Evolutionary conservation across 2,797 vertebrate species (phyloP).

Genomic region (Semotilus atromaculatus): DNA sequence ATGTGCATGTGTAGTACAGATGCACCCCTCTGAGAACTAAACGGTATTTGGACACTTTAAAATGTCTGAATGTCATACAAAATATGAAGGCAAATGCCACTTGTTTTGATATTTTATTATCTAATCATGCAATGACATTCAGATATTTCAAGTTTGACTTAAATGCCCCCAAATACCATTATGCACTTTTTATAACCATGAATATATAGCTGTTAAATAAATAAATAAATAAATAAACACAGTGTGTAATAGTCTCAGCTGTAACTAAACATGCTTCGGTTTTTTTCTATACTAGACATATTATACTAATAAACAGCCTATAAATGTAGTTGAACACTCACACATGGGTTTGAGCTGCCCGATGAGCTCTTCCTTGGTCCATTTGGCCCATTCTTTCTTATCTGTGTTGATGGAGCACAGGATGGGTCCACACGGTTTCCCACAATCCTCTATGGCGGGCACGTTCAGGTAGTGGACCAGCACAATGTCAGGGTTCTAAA

Average conservation of each 20-base stretch:
- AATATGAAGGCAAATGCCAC: neutral
- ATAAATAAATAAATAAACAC: neutral
- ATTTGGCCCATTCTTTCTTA: constrained; percentile 99
- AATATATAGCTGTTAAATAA: neutral
- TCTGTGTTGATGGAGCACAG: constrained; percentile 99
- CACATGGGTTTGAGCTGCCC: constrained; percentile 99
- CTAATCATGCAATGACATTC: neutral
- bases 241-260: neutral
- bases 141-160: neutral
- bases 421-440: constrained; percentile 97
- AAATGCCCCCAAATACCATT: neutral
- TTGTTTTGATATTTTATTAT: constrained; percentile 13
- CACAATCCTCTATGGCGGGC: constrained; percentile 98
- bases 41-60: neutral
- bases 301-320: neutral
- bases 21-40: neutral
- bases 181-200: no score
- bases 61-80: neutral
- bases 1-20: neutral
- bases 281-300: neutral
- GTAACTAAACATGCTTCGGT: neutral
- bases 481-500: constrained; percentile 97
- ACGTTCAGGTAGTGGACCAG: constrained; percentile 99
- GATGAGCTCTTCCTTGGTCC: constrained; percentile 98
- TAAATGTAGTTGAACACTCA: constrained; percentile 77